Percentiles rank a stretch among this genome's conserved stretches.
phyloP scores from a whole-genome alignment of 1,140 invertebrate species.

The Brachionus calyciflorus region DNA sequence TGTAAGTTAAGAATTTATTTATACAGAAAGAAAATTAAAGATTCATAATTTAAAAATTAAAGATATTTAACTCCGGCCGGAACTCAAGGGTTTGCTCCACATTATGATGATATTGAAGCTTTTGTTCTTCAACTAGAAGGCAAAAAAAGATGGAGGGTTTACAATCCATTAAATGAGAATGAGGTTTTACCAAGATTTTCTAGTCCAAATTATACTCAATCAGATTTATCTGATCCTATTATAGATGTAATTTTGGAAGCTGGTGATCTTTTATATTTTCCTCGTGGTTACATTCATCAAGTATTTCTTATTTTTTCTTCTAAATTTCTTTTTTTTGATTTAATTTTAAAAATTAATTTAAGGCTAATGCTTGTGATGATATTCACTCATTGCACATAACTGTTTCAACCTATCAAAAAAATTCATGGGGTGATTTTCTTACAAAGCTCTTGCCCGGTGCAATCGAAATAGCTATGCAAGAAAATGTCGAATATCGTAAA shows the following conservation, averaged over 20 bases:
- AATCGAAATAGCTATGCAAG: slow-evolving; percentile 69
- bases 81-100: slow-evolving; percentile 93
- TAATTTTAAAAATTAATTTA: slow-evolving; percentile 10
- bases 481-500: slow-evolving; percentile 71
- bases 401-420: slow-evolving; percentile 83
- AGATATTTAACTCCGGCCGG: slow-evolving; percentile 88
- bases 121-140: slow-evolving; percentile 95
- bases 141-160: slow-evolving; percentile 87
- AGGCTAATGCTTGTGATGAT: slow-evolving; percentile 71
- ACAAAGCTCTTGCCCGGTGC: slow-evolving; percentile 69
- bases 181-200: slow-evolving; percentile 76
- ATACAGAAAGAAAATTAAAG: background rate
- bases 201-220: slow-evolving; percentile 73
- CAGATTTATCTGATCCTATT: slow-evolving; percentile 74
- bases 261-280: slow-evolving; percentile 85
- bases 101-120: slow-evolving; percentile 95
- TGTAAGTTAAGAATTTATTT: slow-evolving; percentile 59
- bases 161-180: slow-evolving; percentile 63
- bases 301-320: slow-evolving; percentile 49
- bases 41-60: slow-evolving; percentile 46
- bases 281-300: slow-evolving; percentile 85
- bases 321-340: background rate
- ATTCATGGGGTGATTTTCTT: slow-evolving; percentile 81
- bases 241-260: slow-evolving; percentile 76
- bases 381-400: slow-evolving; percentile 87